Percentiles rank a stretch among this genome's conserved stretches.
These are phyloP conservation scores for Isoperla grammatica DNA, from an alignment of 2,888 invertebrate species.

Conservation along the genomic window DNA sequence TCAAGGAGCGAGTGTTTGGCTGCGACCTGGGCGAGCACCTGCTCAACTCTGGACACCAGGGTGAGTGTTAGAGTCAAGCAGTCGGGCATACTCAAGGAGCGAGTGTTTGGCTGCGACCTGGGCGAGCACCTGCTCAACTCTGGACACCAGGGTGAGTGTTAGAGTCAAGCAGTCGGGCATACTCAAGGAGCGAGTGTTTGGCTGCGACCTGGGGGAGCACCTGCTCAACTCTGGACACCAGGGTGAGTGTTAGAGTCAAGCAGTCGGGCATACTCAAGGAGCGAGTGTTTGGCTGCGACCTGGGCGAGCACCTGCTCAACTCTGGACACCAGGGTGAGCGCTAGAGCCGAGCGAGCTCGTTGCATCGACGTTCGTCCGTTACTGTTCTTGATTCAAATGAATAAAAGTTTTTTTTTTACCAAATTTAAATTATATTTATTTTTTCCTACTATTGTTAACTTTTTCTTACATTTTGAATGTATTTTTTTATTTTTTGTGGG, in stretches of 20 bases:
- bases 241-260: constrained; percentile 68
- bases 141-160: constrained; percentile 68
- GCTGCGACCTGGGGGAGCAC: constrained; percentile 96
- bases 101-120: constrained; percentile 97
- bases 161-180: constrained; percentile 93
- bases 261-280: constrained; percentile 92
- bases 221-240: constrained; percentile 87
- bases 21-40: constrained; percentile 96
- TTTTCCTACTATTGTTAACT: no score
- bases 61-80: constrained; percentile 74
- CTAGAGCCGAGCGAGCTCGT: constrained; percentile 84
- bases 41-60: constrained; percentile 84
- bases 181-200: constrained; percentile 91
- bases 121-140: constrained; percentile 93
- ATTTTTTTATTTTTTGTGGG: no score
- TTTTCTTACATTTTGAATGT: no score
- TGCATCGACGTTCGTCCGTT: constrained; percentile 94
- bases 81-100: constrained; percentile 87
- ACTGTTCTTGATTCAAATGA: no score
- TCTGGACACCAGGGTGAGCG: constrained; percentile 76
- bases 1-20: constrained; percentile 94
- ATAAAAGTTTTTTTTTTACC: no score
- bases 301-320: constrained; percentile 92
- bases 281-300: constrained; percentile 96
- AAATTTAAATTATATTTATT: no score